phyloP scores from a whole-genome alignment of 2,888 invertebrate species.

The Cataglyphis altisquamis region DNA sequence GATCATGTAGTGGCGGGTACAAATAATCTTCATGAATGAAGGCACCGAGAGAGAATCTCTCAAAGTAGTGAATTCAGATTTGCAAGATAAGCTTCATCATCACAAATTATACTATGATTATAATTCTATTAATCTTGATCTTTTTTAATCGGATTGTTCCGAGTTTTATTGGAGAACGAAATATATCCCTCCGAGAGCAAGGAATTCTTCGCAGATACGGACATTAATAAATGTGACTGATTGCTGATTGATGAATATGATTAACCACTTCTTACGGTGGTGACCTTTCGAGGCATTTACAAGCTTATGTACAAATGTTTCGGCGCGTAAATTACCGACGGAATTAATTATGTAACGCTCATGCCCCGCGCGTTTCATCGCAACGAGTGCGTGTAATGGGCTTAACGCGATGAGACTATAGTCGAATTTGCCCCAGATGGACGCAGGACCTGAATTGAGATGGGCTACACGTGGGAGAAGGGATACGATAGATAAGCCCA shows the following conservation, averaged over 20 bases:
- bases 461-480: slow-evolving; percentile 61
- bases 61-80: background rate
- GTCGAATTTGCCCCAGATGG: slow-evolving; percentile 60
- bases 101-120: background rate
- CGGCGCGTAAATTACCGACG: slow-evolving; percentile 36
- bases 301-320: slow-evolving; percentile 24
- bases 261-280: background rate
- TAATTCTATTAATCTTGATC: background rate
- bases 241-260: background rate
- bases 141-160: background rate
- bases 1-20: too few relatives aligned
- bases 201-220: background rate
- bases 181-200: background rate
- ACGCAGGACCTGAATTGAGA: slow-evolving; percentile 67
- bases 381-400: slow-evolving; percentile 53
- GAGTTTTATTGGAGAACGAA: background rate
- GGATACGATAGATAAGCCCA: slow-evolving; percentile 72
- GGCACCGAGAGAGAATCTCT: background rate
- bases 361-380: slow-evolving; percentile 33
- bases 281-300: slow-evolving; percentile 14
- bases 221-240: background rate
- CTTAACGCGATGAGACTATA: slow-evolving; percentile 60
- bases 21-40: slow-evolving; percentile 1
- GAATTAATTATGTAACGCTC: slow-evolving; percentile 52
- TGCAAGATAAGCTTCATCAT: background rate